Percentiles rank a stretch among this genome's conserved stretches.
Conservation (phyloP, 2,888 invertebrate genomes). For the Parascotia fuliginaria region DNA sequence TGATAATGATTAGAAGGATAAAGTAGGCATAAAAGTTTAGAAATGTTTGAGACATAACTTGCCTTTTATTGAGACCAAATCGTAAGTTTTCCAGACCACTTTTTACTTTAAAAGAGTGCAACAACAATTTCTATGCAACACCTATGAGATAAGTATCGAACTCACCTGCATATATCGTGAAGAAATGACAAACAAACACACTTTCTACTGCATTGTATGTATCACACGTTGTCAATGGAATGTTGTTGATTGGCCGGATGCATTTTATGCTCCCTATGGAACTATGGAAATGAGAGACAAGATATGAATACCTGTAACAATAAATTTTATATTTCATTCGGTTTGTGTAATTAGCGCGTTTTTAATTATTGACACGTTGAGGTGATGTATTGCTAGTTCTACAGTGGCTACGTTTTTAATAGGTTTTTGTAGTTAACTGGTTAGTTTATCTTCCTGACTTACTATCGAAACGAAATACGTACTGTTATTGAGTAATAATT, state of each 20-base stretch:
- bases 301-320: conserved; percentile 22
- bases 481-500: too few species aligned
- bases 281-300: conserved; percentile 33
- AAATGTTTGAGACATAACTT: too few species aligned
- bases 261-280: conserved; percentile 36
- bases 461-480: too few species aligned
- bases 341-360: conserved; percentile 35
- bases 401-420: not conserved
- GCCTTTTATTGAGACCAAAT: too few species aligned
- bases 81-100: too few species aligned
- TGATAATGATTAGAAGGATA: too few species aligned
- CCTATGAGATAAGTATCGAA: not conserved
- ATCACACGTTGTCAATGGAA: conserved; percentile 30
- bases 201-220: conserved; percentile 18
- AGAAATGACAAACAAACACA: conserved; percentile 4
- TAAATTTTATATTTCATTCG: conserved; percentile 37
- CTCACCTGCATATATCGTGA: not conserved
- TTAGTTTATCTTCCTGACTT: too few species aligned
- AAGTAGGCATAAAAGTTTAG: too few species aligned
- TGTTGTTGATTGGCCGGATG: conserved; percentile 40
- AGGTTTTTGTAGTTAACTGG: not conserved
- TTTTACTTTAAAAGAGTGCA: too few species aligned
- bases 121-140: not conserved
- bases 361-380: conserved; percentile 35
- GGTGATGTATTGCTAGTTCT: not conserved